These are phyloP conservation scores for Larimichthys polyactis DNA, from an alignment of 2,113 vertebrate species.

Conservation along the genomic window DNA sequence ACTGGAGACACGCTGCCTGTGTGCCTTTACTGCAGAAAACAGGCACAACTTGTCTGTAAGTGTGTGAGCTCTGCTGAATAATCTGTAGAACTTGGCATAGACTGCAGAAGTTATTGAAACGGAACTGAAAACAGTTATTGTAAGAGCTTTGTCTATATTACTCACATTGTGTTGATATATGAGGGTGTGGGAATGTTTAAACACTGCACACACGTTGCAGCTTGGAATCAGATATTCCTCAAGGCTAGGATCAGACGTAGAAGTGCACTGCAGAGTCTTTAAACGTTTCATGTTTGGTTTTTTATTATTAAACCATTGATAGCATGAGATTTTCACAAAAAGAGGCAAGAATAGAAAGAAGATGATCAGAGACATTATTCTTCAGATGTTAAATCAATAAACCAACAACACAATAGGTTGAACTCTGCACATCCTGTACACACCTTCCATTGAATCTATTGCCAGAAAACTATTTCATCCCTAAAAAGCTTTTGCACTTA, in stretches of 20 bases:
- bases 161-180: neutral
- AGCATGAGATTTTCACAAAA: neutral
- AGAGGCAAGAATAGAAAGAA: neutral
- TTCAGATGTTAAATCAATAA: neutral
- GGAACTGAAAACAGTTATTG: neutral
- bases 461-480: neutral
- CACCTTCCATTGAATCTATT: neutral
- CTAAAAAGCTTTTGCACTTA: neutral
- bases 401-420: slow-evolving; percentile 43
- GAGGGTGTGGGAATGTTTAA: slow-evolving; percentile 51
- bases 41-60: neutral
- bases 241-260: neutral
- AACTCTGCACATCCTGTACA: slow-evolving; percentile 51
- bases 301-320: neutral
- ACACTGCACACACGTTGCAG: neutral
- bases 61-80: neutral
- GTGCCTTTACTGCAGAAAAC: neutral
- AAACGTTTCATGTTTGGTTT: neutral
- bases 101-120: neutral
- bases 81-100: slow-evolving; percentile 12
- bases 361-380: neutral
- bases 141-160: slow-evolving; percentile 6
- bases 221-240: neutral
- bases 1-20: neutral
- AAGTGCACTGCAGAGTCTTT: neutral